Evolutionary conservation across 2,888 invertebrate genomes (phyloP), one percentile per base, ranked within the genome.

Genomic region (Dichetophora obliterata): DNA sequence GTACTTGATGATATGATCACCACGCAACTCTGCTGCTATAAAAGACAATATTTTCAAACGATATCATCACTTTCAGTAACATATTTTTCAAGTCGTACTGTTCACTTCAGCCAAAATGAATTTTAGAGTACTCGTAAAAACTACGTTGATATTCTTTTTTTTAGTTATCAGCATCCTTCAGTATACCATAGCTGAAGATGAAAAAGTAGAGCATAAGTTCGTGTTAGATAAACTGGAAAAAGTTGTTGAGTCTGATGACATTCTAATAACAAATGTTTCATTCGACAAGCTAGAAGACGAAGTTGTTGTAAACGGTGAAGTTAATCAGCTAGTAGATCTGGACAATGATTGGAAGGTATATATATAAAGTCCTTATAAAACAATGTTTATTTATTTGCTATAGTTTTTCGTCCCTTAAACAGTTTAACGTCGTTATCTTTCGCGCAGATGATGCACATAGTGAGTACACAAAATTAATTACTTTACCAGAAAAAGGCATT

Each of bases 321-420:
- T 88, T 1, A 81, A 85, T 4, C 82, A 82, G 4, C 54, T 75
- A 1, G 75, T 82, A 0, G 75, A 80, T 3, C 75, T 87, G 5
- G 83, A 87, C 77, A 81, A 88, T 27, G 81, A 86, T 1, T 87
- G 86, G 82, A 82, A 79, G 82, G 87, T 86, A 78, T 79, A 78
- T 24, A 61, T 14, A 50, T 54, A 16, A 24, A 27, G 19, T 48
- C 43, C 14, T 63, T 24, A 9, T 5, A 5, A 65, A 11, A 43
- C 14, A 34, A 31, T 61, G 2, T 14, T 16, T 37, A 3, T 57
- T 52, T 9, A 75, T 22, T 50, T 72, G 19, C 68, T 14, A 19
- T 61, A 34, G 57, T 3, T n/a, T 11, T 43, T 43, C 3, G 37
- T 37, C 37, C 14, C 3, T 43, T 43, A 3, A 2, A 37, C 43